phyloP scores from a whole-genome alignment of 2,113 vertebrate species.

The Podarcis cretensis region DNA sequence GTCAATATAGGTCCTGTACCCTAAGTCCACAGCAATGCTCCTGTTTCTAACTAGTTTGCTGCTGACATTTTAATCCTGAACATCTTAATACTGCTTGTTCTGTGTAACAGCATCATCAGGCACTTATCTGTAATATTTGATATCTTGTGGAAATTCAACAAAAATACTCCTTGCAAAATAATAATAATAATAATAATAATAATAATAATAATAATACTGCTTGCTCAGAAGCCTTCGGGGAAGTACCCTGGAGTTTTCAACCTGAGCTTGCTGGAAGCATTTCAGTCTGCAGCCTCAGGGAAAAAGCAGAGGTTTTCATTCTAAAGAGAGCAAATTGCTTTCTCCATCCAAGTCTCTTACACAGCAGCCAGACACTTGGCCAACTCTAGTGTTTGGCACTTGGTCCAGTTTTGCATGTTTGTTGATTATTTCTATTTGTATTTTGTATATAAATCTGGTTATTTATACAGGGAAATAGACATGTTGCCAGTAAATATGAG shows the following conservation, averaged over 20 bases:
- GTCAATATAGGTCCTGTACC: too few species aligned
- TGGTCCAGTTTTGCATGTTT: slow-evolving; percentile 18
- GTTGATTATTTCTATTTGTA: slow-evolving; percentile 51
- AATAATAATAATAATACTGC: not conserved
- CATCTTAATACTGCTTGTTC: not conserved
- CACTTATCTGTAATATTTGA: too few species aligned
- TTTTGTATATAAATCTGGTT: slow-evolving; percentile 58
- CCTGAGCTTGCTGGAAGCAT: not conserved
- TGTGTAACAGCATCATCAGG: too few species aligned
- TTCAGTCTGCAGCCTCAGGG: not conserved
- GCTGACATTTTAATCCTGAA: not conserved
- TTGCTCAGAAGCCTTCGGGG: not conserved
- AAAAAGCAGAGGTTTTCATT: slow-evolving; percentile 9
- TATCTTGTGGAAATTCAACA: too few species aligned
- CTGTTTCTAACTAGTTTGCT: not conserved
- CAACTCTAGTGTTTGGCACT: slow-evolving; percentile 40
- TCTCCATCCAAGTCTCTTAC: slow-evolving; percentile 29
- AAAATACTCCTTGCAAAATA: not conserved
- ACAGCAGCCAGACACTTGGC: slow-evolving; percentile 28
- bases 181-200: too few species aligned
- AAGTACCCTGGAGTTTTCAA: not conserved
- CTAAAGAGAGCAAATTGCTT: not conserved
- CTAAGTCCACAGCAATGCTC: too few species aligned
- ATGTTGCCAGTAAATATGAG: slow-evolving; percentile 54
- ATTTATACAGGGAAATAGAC: slow-evolving; percentile 43